Conservation (phyloP, 2,113 vertebrate species). For the Ceyx melanurus region DNA sequence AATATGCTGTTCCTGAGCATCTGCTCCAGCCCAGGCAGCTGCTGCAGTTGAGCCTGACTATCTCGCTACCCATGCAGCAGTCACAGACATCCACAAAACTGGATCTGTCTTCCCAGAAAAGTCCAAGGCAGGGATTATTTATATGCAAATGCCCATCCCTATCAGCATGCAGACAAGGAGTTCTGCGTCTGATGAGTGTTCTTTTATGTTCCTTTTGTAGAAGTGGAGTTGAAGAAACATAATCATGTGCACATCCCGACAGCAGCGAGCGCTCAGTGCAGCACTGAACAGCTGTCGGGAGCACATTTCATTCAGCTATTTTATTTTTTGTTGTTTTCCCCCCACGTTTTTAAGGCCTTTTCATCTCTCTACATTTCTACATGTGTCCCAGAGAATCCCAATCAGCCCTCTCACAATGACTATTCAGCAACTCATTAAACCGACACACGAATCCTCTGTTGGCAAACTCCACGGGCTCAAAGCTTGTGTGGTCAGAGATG, state of each 20-base stretch:
- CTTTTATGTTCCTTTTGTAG: not conserved
- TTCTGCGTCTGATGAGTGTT: not conserved
- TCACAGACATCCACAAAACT: not conserved
- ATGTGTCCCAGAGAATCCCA: not conserved
- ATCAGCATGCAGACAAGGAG: not conserved
- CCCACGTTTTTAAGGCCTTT: not conserved
- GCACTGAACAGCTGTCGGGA: not conserved
- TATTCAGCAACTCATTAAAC: not conserved
- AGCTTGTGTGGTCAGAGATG: not conserved
- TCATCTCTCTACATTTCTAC: not conserved
- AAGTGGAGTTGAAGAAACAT: not conserved
- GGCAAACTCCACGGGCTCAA: not conserved
- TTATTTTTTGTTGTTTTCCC: not conserved
- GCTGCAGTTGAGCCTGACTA: not conserved
- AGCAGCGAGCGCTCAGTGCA: rapidly evolving
- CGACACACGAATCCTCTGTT: not conserved
- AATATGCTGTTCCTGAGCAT: not conserved
- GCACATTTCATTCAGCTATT: not conserved
- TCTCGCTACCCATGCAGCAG: not conserved
- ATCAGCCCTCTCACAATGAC: not conserved
- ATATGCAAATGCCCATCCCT: not conserved
- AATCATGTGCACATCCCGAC: not conserved
- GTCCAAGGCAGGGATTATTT: not conserved
- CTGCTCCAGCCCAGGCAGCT: not conserved
- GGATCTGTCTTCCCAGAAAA: not conserved